phyloP scores from a whole-genome alignment of 2,888 invertebrate species.

The Stenolophus ochropezus region DNA sequence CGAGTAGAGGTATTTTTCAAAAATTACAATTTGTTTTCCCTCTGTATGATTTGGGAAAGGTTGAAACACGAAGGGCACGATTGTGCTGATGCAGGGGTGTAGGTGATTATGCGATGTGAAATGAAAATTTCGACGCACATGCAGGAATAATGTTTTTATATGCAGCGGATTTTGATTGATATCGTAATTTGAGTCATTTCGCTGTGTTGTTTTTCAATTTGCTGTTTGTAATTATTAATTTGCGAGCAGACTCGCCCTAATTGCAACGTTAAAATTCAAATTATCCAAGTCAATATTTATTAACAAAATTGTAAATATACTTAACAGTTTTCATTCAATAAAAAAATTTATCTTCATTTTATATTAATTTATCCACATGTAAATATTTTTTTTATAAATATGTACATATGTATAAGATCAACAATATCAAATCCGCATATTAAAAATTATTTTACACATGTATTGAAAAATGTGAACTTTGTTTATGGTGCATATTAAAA shows the following conservation, averaged over 20 bases:
- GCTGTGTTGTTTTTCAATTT: constrained; percentile 49
- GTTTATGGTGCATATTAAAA: too few relatives aligned
- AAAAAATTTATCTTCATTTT: neutral
- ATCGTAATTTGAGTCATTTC: constrained; percentile 40
- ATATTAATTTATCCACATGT: neutral
- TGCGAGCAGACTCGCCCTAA: neutral
- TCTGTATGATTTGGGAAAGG: constrained; percentile 9
- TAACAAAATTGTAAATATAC: constrained; percentile 30
- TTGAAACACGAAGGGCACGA: neutral
- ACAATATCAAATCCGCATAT: too few relatives aligned
- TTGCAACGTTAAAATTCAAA: constrained; percentile 14
- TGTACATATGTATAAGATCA: too few relatives aligned
- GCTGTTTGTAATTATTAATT: constrained; percentile 46
- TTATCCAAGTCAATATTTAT: constrained; percentile 16
- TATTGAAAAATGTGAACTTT: too few relatives aligned
- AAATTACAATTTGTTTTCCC: too few relatives aligned
- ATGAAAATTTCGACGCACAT: constrained; percentile 34
- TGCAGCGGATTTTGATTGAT: constrained; percentile 49
- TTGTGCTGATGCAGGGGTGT: constrained; percentile 23
- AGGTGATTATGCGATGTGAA: constrained; percentile 5
- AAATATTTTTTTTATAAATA: neutral
- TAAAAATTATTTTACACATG: too few relatives aligned
- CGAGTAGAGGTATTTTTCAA: too few relatives aligned
- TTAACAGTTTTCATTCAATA: constrained; percentile 1
- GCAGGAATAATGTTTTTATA: constrained; percentile 42